Evolutionary conservation across 2,113 vertebrate genomes (phyloP), one percentile per base, ranked within the genome.

Genomic region (Ploceus nigricollis): DNA sequence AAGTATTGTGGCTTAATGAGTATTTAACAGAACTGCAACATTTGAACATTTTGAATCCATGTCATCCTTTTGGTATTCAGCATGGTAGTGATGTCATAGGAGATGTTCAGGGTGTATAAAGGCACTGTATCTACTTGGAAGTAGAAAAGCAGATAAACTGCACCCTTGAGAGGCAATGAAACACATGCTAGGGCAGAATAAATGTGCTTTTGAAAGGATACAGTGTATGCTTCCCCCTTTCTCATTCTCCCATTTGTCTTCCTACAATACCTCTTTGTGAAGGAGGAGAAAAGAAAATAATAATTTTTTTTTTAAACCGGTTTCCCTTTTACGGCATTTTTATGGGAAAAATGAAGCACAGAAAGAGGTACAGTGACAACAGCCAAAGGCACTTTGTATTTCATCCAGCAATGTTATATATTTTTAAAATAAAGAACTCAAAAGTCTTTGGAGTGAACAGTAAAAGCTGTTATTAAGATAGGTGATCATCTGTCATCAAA

Each of bases 111-210:
- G 79, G 45, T 66, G 4, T 39, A 47, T 42, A 90, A 90, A 92
- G 73, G 45, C 54, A 50, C 27, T 47, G 63, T 35, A 58, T 70
- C 78, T 90, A 35, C 33, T 76, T 85, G 50, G 18, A 94, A 87
- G 70, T 53, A 72, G 33, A 73, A 76, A 91, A 94, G 54, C 50
- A 88, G 75, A 90, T 82, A 88, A 95, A 93, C 76, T 82, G 51
- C 42, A 70, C 93, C 70, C 66, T 80, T 69, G 70, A 76, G 84
- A 93, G 30, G 48, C 73, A 45, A 87, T 72, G 66, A 89, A 94
- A 42, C 57, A 57, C 63, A 25, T 13, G 11, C 30, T 82, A 47
- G 54, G 63, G 48, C 53, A 87, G 45, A 71, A 82, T 84, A 97
- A 84, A 65, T 92, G 63, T 33, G 18, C 54, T 87, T 95, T 93